Conservation (phyloP, 35 echinoderm and acorn worm genomes). For the Amphiura filiformis region DNA sequence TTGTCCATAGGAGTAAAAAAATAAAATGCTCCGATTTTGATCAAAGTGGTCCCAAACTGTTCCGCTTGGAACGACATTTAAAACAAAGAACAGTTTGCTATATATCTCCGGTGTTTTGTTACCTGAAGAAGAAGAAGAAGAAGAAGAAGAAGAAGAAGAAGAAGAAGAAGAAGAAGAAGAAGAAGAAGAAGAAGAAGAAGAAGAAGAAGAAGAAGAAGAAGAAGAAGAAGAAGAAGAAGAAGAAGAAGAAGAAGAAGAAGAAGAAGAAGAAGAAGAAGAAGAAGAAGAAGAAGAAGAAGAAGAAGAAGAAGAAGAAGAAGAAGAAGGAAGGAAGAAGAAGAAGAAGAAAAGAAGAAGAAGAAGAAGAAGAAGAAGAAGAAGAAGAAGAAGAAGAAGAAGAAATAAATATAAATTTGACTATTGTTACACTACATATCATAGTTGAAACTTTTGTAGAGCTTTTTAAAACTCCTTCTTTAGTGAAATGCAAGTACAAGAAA, state of each 20-base stretch:
- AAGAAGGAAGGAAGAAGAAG: neutral
- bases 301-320: neutral
- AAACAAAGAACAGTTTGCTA: no score
- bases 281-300: constrained; percentile 4
- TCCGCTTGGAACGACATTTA: no score
- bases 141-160: neutral
- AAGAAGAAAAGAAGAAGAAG: constrained; percentile 21
- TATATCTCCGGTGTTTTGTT: neutral
- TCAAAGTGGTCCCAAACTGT: no score
- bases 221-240: constrained; percentile 5
- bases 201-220: constrained; percentile 6
- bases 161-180: neutral
- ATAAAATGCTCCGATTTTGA: no score
- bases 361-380: constrained; percentile 19
- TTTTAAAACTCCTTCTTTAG: no score
- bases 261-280: constrained; percentile 6
- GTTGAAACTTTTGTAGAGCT: no score
- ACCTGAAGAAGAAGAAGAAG: neutral
- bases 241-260: constrained; percentile 5
- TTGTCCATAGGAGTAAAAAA: no score
- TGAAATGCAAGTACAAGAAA: no score
- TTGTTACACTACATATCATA: no score
- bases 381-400: constrained; percentile 8
- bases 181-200: neutral
- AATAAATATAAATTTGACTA: neutral